Evolutionary conservation across 2,888 invertebrate species (phyloP).

Genomic region (Parnassius orleans): DNA sequence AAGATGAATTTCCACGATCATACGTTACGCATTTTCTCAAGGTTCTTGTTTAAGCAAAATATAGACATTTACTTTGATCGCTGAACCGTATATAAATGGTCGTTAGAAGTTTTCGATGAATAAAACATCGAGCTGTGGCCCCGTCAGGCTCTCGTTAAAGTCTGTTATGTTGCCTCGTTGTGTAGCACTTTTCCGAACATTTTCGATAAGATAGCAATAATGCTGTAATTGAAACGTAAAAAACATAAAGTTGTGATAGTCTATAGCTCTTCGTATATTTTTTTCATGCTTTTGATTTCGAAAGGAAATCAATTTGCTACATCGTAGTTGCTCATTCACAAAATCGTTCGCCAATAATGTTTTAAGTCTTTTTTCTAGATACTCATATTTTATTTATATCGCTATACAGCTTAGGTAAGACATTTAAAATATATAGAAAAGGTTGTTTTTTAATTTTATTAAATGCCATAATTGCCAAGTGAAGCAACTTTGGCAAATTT

Average conservation of each 20-base stretch:
- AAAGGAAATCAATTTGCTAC: too few relatives aligned
- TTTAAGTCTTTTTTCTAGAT: too few relatives aligned
- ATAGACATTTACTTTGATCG: constrained; percentile 15
- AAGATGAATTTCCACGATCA: background rate
- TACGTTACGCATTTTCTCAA: constrained; percentile 1
- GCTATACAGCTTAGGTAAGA: too few relatives aligned
- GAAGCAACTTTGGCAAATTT: background rate
- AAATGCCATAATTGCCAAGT: background rate
- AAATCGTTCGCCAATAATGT: too few relatives aligned
- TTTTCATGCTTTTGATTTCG: too few relatives aligned
- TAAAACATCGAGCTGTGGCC: constrained; percentile 14
- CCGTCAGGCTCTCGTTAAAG: constrained; percentile 12
- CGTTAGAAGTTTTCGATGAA: constrained; percentile 13
- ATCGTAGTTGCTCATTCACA: too few relatives aligned
- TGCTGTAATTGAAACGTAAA: too few relatives aligned
- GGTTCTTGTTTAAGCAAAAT: constrained; percentile 7
- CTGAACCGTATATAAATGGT: constrained; percentile 14
- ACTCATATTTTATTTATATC: too few relatives aligned
- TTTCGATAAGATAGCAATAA: constrained; percentile 2
- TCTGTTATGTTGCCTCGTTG: background rate
- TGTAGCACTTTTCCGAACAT: background rate
- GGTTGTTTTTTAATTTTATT: too few relatives aligned
- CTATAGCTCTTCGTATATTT: too few relatives aligned
- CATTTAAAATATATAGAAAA: too few relatives aligned
- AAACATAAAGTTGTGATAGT: too few relatives aligned